Base-by-base conservation (phyloP, 92 coral and sea anemone genomes). In the Diadumene lineata region DNA sequence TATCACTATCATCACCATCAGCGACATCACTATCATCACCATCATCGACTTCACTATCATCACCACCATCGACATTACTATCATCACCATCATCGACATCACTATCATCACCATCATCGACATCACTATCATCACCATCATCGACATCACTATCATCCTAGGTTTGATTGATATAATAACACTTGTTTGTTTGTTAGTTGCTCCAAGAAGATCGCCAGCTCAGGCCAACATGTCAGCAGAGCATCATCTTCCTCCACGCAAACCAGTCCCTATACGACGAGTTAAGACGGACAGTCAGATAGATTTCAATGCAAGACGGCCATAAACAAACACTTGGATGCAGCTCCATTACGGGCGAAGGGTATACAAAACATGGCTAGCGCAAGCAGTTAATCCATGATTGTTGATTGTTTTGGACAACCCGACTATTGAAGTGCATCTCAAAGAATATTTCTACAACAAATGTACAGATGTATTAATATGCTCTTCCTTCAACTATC, bases 241-340 rank as follows among this genome's bases (percentile, higher is more conserved):
- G 27, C 66, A 72, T 21, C 0, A 10, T 0, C 33, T 72, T 27
- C 66, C 77, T 0, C 66, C 77, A 24, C 74, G 74, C 33, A 56
- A 56, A 34, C 77, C 77, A 9, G 56, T 30, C 1, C 66, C 77
- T 8, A 34, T 72, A 18, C 77, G 77, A 32, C 66, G 77, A 72
- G 62, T 61, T 1, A 57, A 38, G 64, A 72, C 77, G 16, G 77
- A 72, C 53, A 72, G 53, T 4, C n/a, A 32, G 13, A 0, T 22
- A 0, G 77, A 56, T 44, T 72, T 34, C 29, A 16, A 56, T 15
- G 64, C 55, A 9, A 56, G 66, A 34, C 66, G 77, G 17, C 33
- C 7, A 13, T 21, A 56, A 17, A 51, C 0, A 1, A 22, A 22
- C 29, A 15, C 58, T 8, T 44, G 10, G 17, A 44, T 44, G 10